Evolutionary conservation across 2,113 vertebrate genomes (phyloP), one percentile per base, ranked within the genome.

Genomic region (Rousettus leschenaultii): DNA sequence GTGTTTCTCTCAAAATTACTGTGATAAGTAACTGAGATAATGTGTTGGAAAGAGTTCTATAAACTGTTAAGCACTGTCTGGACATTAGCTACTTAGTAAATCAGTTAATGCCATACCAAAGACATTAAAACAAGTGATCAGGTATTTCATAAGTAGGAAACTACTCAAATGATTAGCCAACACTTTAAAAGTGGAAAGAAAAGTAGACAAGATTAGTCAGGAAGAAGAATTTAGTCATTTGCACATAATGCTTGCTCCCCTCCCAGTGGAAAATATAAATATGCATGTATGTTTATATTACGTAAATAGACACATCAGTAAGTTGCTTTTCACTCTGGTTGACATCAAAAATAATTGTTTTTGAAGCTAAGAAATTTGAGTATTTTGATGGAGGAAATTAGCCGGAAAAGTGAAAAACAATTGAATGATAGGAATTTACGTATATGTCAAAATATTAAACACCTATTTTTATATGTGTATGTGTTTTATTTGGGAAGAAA

Each of bases 311-410:
- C 45, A 24, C 11, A 33, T 40, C 30, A 66, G 30, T 38, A 75
- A 22, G 5, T 38, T 93, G 19, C 28, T 63, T 94, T 92, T 90
- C 35, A 40, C 12, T 91, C 22, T 65, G 16, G 7, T 75, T 15
- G 59, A 38, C 26, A 87, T 75, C 4, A 87, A 57, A 71, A 96
- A 48, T 55, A 61, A 74, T 3, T 30, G 43, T 30, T 78, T 88
- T 96, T 90, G 66, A 96, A 75, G 30, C 10, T 87, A 82, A 87
- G 40, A 83, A 45, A 80, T n/a, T 48, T 89, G 22, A 55, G 7
- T 43, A 55, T 75, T 90, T 26, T 73, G 33, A 91, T 63, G 21
- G 61, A 78, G 33, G 30, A 91, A 95, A n/a, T 93, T 73, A 35
- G 12, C 63, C 66, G 3, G 14, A 85, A 92, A 94, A 71, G 40